Evolutionary conservation across 2,113 vertebrate species (phyloP), one percentile per base, ranked within the genome.

Genomic region (Marmota monax): DNA sequence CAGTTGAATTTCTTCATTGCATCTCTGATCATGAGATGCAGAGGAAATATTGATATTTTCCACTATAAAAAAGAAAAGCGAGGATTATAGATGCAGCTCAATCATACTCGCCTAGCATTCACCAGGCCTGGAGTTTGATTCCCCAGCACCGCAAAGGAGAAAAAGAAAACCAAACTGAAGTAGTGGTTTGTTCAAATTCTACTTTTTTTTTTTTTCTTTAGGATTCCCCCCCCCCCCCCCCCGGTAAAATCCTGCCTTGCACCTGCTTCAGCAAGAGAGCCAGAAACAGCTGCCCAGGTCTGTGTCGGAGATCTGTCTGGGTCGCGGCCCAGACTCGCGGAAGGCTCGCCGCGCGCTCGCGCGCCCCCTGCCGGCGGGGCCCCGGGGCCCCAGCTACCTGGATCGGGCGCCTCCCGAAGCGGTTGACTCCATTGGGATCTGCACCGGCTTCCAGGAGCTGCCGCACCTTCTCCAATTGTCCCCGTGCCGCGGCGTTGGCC

Each of bases 381-480:
- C 65, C 90, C 12, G 23, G 84, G 56, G 42, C 37, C 86, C 94
- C 58, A 51, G 76, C 39, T 98, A 99, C 99, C 99, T 99, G 99
- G 10, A 99, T 97, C 29, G 99, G 98, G 22, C 98, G 99, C 56
- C 98, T 98, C 79, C 99, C 99, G 78, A 98, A 99, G 34, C 96
- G 13, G 88, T 99, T 99, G 32, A 93, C 17, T 0, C 97, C 97
- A 96, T 99, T 99, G 89, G 99, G 98, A 91, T 99, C 92, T 0
- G 97, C 98, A 34, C 98, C 99, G 7, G 65, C 83, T 83, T 86
- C 97, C 88, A 99, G 98, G 11, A 99, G 98, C 80, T 63, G 27
- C 39, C 45, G 51, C 96, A 99, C 98, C 0, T 6, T 85, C 8
- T 79, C 97, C 42, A 98, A 83, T 89, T 99, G 96, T 0, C 99